These are phyloP conservation scores for Aleiodes leptofemur DNA, from an alignment of 2,888 invertebrate species.

Conservation along the genomic window DNA sequence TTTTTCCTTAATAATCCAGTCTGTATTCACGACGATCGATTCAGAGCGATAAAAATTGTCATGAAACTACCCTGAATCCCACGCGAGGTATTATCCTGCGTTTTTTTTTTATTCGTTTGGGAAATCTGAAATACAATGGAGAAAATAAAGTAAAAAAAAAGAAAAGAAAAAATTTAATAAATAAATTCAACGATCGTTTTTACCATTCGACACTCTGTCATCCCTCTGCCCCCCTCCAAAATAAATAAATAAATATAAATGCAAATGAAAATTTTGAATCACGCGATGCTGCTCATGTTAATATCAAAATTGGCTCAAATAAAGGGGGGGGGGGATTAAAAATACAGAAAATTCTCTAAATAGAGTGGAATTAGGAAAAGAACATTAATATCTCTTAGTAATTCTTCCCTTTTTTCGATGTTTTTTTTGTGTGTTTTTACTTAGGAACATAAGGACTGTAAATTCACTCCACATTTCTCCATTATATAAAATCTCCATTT, in stretches of 20 bases:
- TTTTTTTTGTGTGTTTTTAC: conserved; percentile 30
- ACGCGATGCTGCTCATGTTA: conserved; percentile 42
- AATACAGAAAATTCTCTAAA: background rate
- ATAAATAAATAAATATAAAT: conserved; percentile 9
- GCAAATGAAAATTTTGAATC: conserved; percentile 29
- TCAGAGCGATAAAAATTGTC: conserved; percentile 24
- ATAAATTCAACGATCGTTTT: conserved; percentile 21
- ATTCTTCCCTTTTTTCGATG: conserved; percentile 29
- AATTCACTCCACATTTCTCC: conserved; percentile 7
- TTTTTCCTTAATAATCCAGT: conserved; percentile 11
- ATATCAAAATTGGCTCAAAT: conserved; percentile 33
- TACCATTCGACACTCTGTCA: conserved; percentile 24
- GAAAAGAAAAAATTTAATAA: background rate
- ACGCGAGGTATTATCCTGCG: conserved; percentile 14
- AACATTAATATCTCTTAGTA: conserved; percentile 6
- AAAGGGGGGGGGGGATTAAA: background rate
- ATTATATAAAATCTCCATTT: conserved; percentile 7
- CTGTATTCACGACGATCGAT: conserved; percentile 24
- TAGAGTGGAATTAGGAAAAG: background rate
- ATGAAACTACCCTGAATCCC: conserved; percentile 35
- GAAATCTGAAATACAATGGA: conserved; percentile 23
- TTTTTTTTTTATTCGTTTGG: conserved; percentile 5
- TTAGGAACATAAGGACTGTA: conserved; percentile 26
- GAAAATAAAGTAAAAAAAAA: background rate
- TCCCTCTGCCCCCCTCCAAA: background rate